Percentiles rank a stretch among this genome's conserved stretches.
phyloP scores from a whole-genome alignment of 2,797 vertebrate species.

The Fistularia commersonii region DNA sequence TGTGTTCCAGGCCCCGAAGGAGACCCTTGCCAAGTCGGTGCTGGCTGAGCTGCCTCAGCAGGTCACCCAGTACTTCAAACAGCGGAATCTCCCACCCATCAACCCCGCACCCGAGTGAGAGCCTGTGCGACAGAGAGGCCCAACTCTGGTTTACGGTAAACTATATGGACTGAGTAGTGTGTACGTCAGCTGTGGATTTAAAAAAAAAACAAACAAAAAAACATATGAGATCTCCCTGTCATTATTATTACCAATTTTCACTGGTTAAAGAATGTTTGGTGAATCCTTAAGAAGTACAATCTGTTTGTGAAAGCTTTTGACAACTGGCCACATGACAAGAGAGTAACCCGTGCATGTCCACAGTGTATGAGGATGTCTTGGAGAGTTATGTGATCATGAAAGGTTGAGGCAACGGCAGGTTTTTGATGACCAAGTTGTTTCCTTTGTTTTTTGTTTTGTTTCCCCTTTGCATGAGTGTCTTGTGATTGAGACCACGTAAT shows the following conservation, averaged over 20 bases:
- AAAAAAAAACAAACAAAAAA: conserved; percentile 18
- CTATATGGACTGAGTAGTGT: conserved; percentile 36
- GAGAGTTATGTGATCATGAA: conserved; percentile 36
- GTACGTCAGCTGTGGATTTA: conserved; percentile 36
- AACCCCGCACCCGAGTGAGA: conserved; percentile 83
- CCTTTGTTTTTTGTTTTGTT: conserved; percentile 34
- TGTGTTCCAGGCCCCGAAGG: conserved; percentile 88
- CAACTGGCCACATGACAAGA: too few species aligned
- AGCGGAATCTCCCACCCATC: conserved; percentile 87
- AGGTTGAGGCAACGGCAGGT: conserved; percentile 21
- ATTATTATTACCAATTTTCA: conserved; percentile 23
- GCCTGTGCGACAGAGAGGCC: not conserved
- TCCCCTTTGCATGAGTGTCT: conserved; percentile 51
- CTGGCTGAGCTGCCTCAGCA: conserved; percentile 97
- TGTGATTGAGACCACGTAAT: conserved; percentile 53
- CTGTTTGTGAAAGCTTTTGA: too few species aligned
- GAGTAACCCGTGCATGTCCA: too few species aligned
- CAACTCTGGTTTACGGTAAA: too few species aligned
- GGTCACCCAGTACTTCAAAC: conserved; percentile 98
- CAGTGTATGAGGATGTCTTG: too few species aligned
- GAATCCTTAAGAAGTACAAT: too few species aligned
- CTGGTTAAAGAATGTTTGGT: conserved; percentile 22
- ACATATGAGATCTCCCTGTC: conserved; percentile 19
- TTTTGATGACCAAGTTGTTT: not conserved
- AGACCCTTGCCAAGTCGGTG: conserved; percentile 95